Base-by-base conservation (phyloP, 2,888 invertebrate genomes). In the Lithosia quadra region DNA sequence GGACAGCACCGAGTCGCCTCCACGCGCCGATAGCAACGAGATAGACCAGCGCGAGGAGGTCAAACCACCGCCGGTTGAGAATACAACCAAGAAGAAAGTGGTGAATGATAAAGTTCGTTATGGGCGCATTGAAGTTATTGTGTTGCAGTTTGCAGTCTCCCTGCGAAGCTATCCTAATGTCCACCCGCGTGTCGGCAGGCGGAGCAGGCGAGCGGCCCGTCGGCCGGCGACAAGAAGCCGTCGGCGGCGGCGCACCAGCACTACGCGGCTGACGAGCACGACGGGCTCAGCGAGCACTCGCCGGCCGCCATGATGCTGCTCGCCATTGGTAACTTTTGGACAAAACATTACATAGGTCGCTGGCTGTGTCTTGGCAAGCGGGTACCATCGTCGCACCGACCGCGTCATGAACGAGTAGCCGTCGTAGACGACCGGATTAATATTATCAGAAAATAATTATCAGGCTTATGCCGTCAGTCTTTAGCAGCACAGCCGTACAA, bases 301-400 rank as follows among this genome's bases (percentile, higher is more conserved):
- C 96, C 97, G 64, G 98, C 98, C 67, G 98, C 98, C 11, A 96
- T 98, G 62, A 94, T 98, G 79, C 97, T 98, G 11, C 94, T 98
- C 53, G 97, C 97, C 39, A 92, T 98, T 79, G 98, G 97, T 96
- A 89, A 84, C 34, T 0, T 4, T 10, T 10, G 34, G 9, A 15
- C 43, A 18, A 15, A 0, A 7, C 8, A 3, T 2, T 43, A 11
- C 18, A 13, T 15, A 39, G 39, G 13, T 39, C 4, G 39, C 15
- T 2, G n/a, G n/a, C n/a, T n/a, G n/a, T n/a, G n/a, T n/a, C 15
- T 13, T 15, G 28, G 28, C 28, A 0, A 43, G 18, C 43, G 43
- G 7, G 49, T n/a, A n/a, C n/a, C 49, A 49, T 28, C 28, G 28
- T 28, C 28, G n/a, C n/a, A n/a, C n/a, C n/a, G 28, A 28, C 28